Percentiles rank a stretch among this genome's conserved stretches.
Evolutionary conservation across 2,113 vertebrate genomes (phyloP).

Genomic region (Lichenostomus cassidix): DNA sequence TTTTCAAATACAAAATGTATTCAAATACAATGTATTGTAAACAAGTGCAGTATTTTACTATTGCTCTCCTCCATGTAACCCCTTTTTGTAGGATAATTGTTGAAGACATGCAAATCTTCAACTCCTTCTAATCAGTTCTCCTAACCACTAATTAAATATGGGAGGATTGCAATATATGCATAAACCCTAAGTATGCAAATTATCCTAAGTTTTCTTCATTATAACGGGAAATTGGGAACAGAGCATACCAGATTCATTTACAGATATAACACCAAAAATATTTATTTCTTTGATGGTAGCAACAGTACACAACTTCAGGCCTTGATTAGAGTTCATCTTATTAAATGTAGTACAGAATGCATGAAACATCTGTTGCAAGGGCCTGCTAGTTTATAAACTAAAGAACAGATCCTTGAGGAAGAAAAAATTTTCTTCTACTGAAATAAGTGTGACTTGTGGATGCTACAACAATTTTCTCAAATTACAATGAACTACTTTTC

Average conservation of each 20-base stretch:
- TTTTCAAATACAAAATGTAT: background rate
- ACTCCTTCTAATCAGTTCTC: background rate
- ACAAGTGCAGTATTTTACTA: background rate
- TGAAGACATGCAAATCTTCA: background rate
- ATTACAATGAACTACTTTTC: background rate
- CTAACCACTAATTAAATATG: background rate
- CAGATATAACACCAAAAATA: slow-evolving; percentile 15
- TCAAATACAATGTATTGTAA: background rate
- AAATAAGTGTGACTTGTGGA: background rate
- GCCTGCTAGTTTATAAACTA: background rate
- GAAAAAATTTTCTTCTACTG: background rate
- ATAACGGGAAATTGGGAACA: background rate
- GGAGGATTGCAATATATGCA: background rate
- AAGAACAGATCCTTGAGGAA: background rate
- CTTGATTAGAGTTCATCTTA: background rate
- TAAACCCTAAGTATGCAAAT: background rate
- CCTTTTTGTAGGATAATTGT: background rate
- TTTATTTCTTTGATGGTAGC: background rate
- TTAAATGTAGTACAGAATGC: background rate
- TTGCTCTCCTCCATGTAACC: background rate
- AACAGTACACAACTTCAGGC: background rate
- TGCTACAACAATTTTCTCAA: background rate
- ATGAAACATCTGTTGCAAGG: background rate
- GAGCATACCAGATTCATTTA: slow-evolving; percentile 1
- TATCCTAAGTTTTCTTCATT: background rate